Percentiles rank a stretch among this genome's conserved stretches.
Conservation (phyloP, 2,797 vertebrate genomes). For the Setipinna tenuifilis region DNA sequence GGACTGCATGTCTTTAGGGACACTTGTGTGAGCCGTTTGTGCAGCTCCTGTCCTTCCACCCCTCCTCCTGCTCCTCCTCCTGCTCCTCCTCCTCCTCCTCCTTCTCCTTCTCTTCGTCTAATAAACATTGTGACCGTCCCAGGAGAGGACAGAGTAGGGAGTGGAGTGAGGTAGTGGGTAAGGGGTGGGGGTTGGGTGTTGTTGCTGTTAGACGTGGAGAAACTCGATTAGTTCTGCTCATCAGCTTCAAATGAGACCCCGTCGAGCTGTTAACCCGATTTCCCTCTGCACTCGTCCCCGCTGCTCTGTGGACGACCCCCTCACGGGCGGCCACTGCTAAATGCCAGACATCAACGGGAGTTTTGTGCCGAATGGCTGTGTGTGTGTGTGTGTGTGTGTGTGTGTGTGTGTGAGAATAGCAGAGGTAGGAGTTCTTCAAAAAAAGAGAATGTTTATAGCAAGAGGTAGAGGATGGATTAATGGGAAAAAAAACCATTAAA, state of each 20-base stretch:
- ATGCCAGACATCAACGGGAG: not conserved
- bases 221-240: not conserved
- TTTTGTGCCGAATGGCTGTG: not conserved
- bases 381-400: conserved; percentile 14
- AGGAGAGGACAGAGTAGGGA: too few relatives aligned
- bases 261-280: conserved; percentile 22
- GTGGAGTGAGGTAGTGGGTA: too few relatives aligned
- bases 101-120: not conserved
- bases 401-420: not conserved
- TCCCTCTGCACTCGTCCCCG: not conserved
- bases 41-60: too few relatives aligned
- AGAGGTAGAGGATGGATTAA: too few relatives aligned
- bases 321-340: not conserved
- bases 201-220: not conserved
- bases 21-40: not conserved
- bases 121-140: not conserved
- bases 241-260: conserved; percentile 1
- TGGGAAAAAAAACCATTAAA: not conserved
- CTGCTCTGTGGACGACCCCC: not conserved
- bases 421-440: not conserved
- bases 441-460: not conserved
- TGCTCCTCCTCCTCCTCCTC: too few relatives aligned
- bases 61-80: too few relatives aligned
- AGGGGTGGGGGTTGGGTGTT: not conserved
- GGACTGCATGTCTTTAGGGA: not conserved